Evolutionary conservation across 2,888 invertebrate genomes (phyloP), one percentile per base, ranked within the genome.

Genomic region (Andricus curvator): DNA sequence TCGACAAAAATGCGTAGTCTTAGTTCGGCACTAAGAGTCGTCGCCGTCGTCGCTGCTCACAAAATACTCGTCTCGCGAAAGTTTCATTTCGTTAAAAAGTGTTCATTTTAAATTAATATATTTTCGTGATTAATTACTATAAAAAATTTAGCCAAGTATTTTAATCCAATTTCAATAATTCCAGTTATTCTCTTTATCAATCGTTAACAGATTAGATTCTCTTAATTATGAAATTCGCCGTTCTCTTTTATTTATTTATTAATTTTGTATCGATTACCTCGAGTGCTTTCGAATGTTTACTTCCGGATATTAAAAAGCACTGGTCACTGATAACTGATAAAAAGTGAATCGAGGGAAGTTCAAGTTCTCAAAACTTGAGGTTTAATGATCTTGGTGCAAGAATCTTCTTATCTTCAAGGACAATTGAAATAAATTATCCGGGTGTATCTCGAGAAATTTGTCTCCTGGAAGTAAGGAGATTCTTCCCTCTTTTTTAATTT

Each of bases 1-100:
- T 51, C 56, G 33, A 33, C 74, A 74, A 74, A 74, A 51, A 74
- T 74, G 1, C 56, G 5, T 25, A 20, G n/a, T 33, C 56, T 68
- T 48, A 68, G 48, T 68, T 48, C 22, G 48, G 11, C 2, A n/a
- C 20, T 74, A 74, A 51, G 33, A 51, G 51, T 74, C 56, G 56
- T 51, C 74, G 51, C n/a, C 6, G 33, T 51, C 74, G 29, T 33
- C 13, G 33, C n/a, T 56, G 1, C 74, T 56, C 70, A 29, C 17
- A 74, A 51, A 74, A 48, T n/a, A 9, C 29, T 25, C 20, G 17
- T 25, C 51, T 56, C 56, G 51, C 11, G 33, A 56, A 48, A 22
- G 44, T 70, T 25, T 48, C 1, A 25, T 15, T 29, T 64, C 25
- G 60, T 22, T 22, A 6, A 29, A 64, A 64, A 29, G 64, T 64